Base-by-base conservation (phyloP, 2,113 vertebrate species). In the Petroica traversi region DNA sequence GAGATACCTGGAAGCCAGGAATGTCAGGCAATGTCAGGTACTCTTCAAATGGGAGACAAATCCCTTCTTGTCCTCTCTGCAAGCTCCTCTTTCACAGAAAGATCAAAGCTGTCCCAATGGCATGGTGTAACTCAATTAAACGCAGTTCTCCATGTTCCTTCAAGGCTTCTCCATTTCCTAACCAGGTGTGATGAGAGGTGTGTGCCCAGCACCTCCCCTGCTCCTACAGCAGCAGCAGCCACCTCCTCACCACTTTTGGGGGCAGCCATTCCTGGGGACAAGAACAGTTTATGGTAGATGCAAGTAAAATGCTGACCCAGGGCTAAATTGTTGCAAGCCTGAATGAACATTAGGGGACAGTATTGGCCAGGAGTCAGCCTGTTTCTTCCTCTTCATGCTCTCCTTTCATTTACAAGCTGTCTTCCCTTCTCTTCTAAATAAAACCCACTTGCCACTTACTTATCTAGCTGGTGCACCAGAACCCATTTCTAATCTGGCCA, bases 401-500 rank as follows among this genome's bases (percentile, higher is more conserved):
- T 89, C 33, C 58, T 33, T 78, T 85, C 86, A 52, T 83, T 79
- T 59, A 64, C 52, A 63, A 40, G 46, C 51, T 75, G 74, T 76
- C 74, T 95, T n/a, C n/a, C n/a, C n/a, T n/a, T 28, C n/a, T 51
- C 43, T 91, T 88, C 46, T 29, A 63, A 74, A 67, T 94, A 94
- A 94, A 86, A 62, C 67, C 46, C 38, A 33, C 43, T 69, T 76
- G 63, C 57, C 67, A 64, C 58, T 89, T 80, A 64, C 72, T 95
- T 72, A 97, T 92, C 93, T 93, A 83, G 81, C 90, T 61, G 78
- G 78, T 85, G 71, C 57, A 76, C 85, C 54, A 93, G 43, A 71
- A 92, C 90, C 93, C 79, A 25, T 93, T 96, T 96, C 97, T 96
- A 97, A 97, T 97, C 93, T 96, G 88, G 58, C 52, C 71, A 94